These are phyloP conservation scores for Trachops cirrhosus DNA, from an alignment of 2,797 vertebrate genomes.

Conservation along the genomic window DNA sequence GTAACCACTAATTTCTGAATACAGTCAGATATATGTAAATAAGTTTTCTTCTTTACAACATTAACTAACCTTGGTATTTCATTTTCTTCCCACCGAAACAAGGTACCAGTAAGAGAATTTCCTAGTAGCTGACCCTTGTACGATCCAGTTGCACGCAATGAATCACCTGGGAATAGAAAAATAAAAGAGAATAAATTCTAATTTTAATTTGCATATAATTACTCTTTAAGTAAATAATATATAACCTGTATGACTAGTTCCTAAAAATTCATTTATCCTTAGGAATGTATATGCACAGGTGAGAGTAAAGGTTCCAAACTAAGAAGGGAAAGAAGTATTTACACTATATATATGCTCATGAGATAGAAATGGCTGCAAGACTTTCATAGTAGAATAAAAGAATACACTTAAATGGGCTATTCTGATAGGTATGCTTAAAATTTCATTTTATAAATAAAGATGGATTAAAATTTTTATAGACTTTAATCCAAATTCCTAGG, in stretches of 20 bases:
- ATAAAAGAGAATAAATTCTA: not conserved
- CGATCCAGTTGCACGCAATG: slow-evolving; percentile 68
- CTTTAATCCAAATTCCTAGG: slow-evolving; percentile 38
- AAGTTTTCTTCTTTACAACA: slow-evolving; percentile 17
- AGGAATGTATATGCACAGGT: slow-evolving; percentile 1
- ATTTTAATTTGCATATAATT: slow-evolving; percentile 22
- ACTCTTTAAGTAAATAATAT: slow-evolving; percentile 47
- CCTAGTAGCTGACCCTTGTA: slow-evolving; percentile 81
- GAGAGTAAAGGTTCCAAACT: not conserved
- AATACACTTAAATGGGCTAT: slow-evolving; percentile 11
- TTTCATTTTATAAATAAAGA: slow-evolving; percentile 1
- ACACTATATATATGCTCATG: not conserved
- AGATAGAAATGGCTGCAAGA: not conserved
- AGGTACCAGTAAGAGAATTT: slow-evolving; percentile 83
- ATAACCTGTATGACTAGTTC: not conserved
- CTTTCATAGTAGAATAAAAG: not conserved
- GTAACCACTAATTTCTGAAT: slow-evolving; percentile 20
- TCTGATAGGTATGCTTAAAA: slow-evolving; percentile 23
- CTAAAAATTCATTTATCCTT: slow-evolving; percentile 5
- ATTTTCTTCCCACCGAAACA: slow-evolving; percentile 91
- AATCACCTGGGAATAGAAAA: slow-evolving; percentile 77
- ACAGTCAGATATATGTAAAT: not conserved
- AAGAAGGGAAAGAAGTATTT: slow-evolving; percentile 11
- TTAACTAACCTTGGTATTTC: slow-evolving; percentile 91
- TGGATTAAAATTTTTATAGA: not conserved